phyloP scores from a whole-genome alignment of 2,113 vertebrate species.

The Pardalotus punctatus region DNA sequence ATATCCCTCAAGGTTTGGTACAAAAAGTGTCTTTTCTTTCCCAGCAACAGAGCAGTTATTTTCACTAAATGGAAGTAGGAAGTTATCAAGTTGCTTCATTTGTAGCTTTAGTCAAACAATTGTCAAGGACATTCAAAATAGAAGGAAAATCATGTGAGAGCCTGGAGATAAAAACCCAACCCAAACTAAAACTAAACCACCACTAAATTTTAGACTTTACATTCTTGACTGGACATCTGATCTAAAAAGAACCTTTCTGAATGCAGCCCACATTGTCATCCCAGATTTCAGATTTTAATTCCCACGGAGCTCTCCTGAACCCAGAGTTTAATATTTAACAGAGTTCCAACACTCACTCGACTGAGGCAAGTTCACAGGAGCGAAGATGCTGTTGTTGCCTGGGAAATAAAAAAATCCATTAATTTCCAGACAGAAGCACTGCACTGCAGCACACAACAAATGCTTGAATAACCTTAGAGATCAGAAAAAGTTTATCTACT shows the following conservation, averaged over 20 bases:
- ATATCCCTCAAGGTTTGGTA: not conserved
- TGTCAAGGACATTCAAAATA: not conserved
- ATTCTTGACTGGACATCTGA: not conserved
- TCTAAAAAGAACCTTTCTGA: not conserved
- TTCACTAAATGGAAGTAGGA: not conserved
- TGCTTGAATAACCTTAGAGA: not conserved
- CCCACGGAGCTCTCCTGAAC: not conserved
- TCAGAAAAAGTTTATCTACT: not conserved
- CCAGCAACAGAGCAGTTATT: not conserved
- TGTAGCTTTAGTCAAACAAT: not conserved
- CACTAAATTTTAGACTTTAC: not conserved
- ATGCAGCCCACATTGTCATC: not conserved
- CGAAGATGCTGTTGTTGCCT: slow-evolving; percentile 89
- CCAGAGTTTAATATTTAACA: not conserved
- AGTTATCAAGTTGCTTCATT: not conserved
- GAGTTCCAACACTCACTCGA: slow-evolving; percentile 82
- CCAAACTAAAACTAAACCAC: not conserved
- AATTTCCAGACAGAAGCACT: not conserved
- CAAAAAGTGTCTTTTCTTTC: not conserved
- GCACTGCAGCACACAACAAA: not conserved
- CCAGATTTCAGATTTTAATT: not conserved
- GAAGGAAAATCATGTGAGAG: not conserved
- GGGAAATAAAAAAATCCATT: slow-evolving; percentile 2
- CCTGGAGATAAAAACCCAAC: not conserved
- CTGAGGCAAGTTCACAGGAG: slow-evolving; percentile 81